Conservation (phyloP, 2,113 vertebrate genomes). For the Microtus richardsoni region DNA sequence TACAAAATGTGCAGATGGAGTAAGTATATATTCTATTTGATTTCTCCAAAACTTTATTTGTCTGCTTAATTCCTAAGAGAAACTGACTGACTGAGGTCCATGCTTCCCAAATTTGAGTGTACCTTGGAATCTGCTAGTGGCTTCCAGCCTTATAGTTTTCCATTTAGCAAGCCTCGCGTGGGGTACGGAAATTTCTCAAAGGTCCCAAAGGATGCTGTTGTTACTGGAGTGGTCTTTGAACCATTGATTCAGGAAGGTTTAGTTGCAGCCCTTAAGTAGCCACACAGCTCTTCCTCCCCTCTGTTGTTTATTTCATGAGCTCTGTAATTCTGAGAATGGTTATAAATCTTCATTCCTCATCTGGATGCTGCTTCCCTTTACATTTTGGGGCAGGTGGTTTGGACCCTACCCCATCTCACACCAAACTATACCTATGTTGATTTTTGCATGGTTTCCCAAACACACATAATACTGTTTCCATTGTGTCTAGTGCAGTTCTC, state of each 20-base stretch:
- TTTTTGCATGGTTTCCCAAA: background rate
- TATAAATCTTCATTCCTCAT: background rate
- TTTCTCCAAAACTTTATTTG: background rate
- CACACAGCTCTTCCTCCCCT: background rate
- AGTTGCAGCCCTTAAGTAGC: background rate
- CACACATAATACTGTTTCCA: background rate
- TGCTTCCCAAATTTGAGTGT: background rate
- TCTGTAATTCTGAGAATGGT: background rate
- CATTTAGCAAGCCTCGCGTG: background rate
- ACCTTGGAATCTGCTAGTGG: too few species aligned
- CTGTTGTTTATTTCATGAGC: background rate
- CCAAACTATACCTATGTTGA: background rate
- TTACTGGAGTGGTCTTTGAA: background rate
- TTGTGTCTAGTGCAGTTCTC: background rate
- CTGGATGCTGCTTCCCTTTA: background rate
- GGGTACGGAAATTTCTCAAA: background rate
- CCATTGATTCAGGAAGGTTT: background rate
- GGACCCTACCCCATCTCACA: too few species aligned
- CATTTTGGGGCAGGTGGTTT: background rate
- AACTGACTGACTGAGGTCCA: background rate
- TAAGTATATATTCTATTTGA: background rate
- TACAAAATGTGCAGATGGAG: background rate
- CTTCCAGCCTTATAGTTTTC: background rate
- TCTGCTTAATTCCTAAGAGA: background rate
- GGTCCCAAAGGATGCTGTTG: background rate